Base-by-base conservation (phyloP, 37 sponge, comb jelly and placozoan genomes). In the Trichoplax adhaerens region DNA sequence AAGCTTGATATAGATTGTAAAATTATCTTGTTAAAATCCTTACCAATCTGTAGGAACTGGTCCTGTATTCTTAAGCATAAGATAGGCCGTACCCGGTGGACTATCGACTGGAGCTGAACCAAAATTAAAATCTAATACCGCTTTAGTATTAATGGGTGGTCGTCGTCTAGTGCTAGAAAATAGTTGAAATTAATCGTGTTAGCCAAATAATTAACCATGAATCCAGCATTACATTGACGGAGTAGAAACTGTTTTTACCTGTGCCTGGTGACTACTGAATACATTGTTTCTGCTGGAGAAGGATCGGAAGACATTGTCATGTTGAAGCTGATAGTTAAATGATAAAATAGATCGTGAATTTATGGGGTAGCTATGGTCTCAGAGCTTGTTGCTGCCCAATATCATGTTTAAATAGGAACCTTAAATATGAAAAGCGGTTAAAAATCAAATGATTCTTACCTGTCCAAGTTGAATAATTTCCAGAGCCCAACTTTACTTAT, bases 251-350 rank as follows among this genome's bases (percentile, higher is more conserved):
- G 29, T 29, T 29, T 29, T 29, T 29, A 29, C 29, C 12, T 86
- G 81, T 88, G 87, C 58, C 90, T 68, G 5, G 95, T 89, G 60
- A 81, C 80, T 47, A 94, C 84, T 55, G 84, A 75, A 55, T 94
- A 84, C 56, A 87, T 79, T 54, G 89, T 71, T 72, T 94, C 95
- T n/a, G 73, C 51, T 1, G 62, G 67, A 4, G 82, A 81, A 7
- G 95, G 95, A 46, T 81, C 83, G 5, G 80, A 80, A 12, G 74
- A 48, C 7, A 94, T 78, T 65, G 62, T 64, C 48, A 57, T 54
- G 73, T 89, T 89, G 62, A 94, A 58, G 7, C 84, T 67, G 12
- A 67, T 53, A 63, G 3, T 4, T n/a, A 62, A 4, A 29, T 29
- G 29, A 29, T 29, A 29, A 29, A 29, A 29, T 29, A 29, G 29